A percentile compares a stretch with the other conserved stretches of the same genome.
These are phyloP conservation scores for Aquatica leii DNA, from an alignment of 2,888 invertebrate species.

Conservation along the genomic window DNA sequence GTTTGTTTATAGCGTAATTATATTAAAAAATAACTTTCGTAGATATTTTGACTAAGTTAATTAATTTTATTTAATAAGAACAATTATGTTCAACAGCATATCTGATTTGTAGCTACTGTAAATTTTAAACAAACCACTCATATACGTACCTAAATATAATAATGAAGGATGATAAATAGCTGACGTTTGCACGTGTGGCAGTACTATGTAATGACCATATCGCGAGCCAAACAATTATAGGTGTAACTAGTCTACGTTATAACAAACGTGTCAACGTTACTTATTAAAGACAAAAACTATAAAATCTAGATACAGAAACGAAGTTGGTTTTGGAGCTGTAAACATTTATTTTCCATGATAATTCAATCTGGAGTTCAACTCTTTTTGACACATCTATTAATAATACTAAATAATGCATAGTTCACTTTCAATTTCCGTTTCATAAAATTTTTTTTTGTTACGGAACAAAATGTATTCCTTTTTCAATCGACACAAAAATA, in stretches of 20 bases:
- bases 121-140: constrained; percentile 27
- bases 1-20: too few relatives aligned
- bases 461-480: neutral
- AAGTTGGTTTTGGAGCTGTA: neutral
- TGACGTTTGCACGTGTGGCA: constrained; percentile 21
- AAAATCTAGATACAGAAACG: neutral
- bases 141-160: constrained; percentile 19
- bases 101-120: constrained; percentile 19
- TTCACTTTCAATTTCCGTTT: neutral
- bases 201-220: constrained; percentile 27
- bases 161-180: constrained; percentile 30
- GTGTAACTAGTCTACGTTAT: constrained; percentile 24
- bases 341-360: neutral
- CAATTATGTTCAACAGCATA: constrained; percentile 3
- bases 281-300: constrained; percentile 18
- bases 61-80: neutral
- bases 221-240: constrained; percentile 32
- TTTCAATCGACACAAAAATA: constrained; percentile 7
- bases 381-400: neutral
- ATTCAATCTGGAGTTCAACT: constrained; percentile 1
- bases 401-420: neutral
- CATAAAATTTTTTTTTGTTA: neutral
- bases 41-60: too few relatives aligned
- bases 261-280: constrained; percentile 30
- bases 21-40: too few relatives aligned